phyloP scores from a whole-genome alignment of 2,888 invertebrate species.

The Machimus rusticus region DNA sequence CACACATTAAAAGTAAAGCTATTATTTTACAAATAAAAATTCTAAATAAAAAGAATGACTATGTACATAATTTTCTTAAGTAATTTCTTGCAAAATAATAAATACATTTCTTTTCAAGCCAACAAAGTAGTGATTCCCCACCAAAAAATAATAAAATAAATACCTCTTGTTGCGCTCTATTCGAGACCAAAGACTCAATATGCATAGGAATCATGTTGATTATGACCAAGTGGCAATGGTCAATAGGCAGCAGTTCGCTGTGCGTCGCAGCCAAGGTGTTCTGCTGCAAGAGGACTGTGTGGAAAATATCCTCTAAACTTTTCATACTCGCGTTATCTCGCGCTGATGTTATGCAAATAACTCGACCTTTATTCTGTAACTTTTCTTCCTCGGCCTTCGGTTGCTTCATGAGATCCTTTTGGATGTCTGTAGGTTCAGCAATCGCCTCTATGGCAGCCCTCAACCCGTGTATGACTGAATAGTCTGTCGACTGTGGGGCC shows the following conservation, averaged over 20 bases:
- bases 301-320: slow-evolving; percentile 85
- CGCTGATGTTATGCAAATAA: slow-evolving; percentile 90
- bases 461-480: slow-evolving; percentile 81
- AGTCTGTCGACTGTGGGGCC: slow-evolving; percentile 67
- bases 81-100: neutral
- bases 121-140: neutral
- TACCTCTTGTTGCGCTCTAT: slow-evolving; percentile 75
- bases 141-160: slow-evolving; percentile 39
- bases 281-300: slow-evolving; percentile 80
- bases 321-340: slow-evolving; percentile 87
- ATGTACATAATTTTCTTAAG: no score
- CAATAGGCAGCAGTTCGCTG: slow-evolving; percentile 75
- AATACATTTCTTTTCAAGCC: neutral
- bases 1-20: neutral
- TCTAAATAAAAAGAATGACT: no score
- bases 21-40: neutral
- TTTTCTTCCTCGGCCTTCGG: slow-evolving; percentile 61
- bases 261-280: slow-evolving; percentile 74
- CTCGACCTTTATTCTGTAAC: slow-evolving; percentile 69
- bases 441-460: slow-evolving; percentile 86
- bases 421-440: slow-evolving; percentile 81
- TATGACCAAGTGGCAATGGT: slow-evolving; percentile 89
- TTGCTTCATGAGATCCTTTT: slow-evolving; percentile 64
- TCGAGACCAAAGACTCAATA: slow-evolving; percentile 78
- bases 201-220: slow-evolving; percentile 88